These are phyloP conservation scores for Sebastes diaconus DNA, from an alignment of 2,797 vertebrate genomes.

Conservation along the genomic window DNA sequence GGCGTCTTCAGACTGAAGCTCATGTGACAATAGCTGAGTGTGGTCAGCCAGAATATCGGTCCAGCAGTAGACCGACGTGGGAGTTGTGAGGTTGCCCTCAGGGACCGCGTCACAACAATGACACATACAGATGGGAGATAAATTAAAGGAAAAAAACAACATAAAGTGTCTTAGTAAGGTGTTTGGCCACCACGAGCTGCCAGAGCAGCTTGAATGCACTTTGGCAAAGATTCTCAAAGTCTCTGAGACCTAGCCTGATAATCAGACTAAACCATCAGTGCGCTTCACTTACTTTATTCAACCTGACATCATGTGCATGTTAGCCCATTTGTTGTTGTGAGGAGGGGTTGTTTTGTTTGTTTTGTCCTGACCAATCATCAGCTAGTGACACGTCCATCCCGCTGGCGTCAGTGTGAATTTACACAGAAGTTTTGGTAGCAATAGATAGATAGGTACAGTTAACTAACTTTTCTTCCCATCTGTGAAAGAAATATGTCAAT, in stretches of 20 bases:
- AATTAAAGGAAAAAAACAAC: background rate
- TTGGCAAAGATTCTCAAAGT: constrained; percentile 10
- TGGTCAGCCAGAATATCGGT: constrained; percentile 65
- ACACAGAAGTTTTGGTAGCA: background rate
- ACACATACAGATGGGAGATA: background rate
- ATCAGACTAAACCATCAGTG: background rate
- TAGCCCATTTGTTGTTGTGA: background rate
- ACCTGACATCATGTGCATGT: background rate
- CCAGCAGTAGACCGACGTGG: constrained; percentile 22
- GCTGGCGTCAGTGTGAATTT: background rate
- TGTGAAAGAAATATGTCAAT: background rate
- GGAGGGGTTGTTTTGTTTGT: background rate
- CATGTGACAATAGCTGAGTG: constrained; percentile 90
- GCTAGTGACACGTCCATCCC: background rate
- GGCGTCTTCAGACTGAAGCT: constrained; percentile 70
- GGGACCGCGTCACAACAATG: background rate
- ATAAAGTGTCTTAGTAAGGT: constrained; percentile 1
- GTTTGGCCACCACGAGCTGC: background rate
- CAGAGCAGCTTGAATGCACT: background rate
- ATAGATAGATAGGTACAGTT: background rate
- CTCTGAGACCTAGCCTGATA: background rate
- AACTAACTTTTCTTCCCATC: background rate
- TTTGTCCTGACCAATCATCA: background rate
- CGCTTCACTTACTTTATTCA: background rate
- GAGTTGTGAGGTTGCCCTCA: constrained; percentile 7